Evolutionary conservation across 2,888 invertebrate species (phyloP), one percentile per base, ranked within the genome.

Genomic region (Meandrusa payeni): DNA sequence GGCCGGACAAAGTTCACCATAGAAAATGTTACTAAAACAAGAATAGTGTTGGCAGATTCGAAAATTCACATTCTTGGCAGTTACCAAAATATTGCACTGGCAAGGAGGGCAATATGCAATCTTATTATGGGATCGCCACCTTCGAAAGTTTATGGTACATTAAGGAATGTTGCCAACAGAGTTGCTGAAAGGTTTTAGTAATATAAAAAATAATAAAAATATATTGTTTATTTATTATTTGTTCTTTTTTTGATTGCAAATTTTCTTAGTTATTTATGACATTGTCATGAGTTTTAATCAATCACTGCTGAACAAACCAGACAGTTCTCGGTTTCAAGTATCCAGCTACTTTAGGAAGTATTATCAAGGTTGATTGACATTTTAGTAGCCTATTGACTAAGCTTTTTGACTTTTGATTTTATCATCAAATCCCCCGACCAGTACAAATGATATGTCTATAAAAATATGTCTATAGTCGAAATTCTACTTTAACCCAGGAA

Each of bases 11-110:
- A 98, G 75, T 98, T 95, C 69, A 98, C 98, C 0, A 99, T 99
- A 61, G 99, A 99, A 88, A 99, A 99, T 79, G 97, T 96, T 0
- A 99, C 99, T 0, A 98, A 98, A 88, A 99, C 99, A 0, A 92
- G 99, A 71, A 98, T 99, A 67, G 97, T 99, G 12, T 86, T 99
- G 48, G 99, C 99, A 10, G 98, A 99, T 69, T 93, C 94, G 11
- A 98, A 97, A 90, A 95, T 99, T 51, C 98, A 99, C 71, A 95
- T 99, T 54, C 89, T 99, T 50, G 99, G 99, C 29, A 98, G 98
- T 59, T 99, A 94, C 72, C 97, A 98, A 80, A 99, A 99, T 70
- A 97, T 99, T 52, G 95, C 96, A 53, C 78, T 98, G 44, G 99
- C 99, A 0, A 91, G 98, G 66, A 91, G 97, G 69, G 97, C 98